These are phyloP conservation scores for Isaurus tuberculatus DNA, from an alignment of 92 coral and sea anemone genomes.

Conservation along the genomic window DNA sequence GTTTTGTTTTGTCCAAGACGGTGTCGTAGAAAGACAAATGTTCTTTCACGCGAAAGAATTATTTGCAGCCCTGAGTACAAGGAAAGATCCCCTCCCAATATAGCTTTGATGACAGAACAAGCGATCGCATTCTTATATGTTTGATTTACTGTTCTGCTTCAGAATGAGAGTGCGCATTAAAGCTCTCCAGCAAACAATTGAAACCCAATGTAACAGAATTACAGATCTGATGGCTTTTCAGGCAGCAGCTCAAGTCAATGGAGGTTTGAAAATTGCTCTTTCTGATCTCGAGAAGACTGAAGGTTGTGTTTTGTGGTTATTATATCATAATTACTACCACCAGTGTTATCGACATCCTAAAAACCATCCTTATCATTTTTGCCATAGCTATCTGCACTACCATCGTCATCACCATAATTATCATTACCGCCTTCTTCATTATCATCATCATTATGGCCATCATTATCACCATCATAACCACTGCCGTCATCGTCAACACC, in stretches of 20 bases:
- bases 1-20: too few species aligned
- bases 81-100: too few species aligned
- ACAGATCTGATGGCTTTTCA: conserved; percentile 88
- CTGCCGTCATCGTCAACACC: too few species aligned
- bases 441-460: too few species aligned
- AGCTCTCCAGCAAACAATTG: conserved; percentile 91
- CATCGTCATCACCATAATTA: neutral
- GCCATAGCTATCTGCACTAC: neutral
- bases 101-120: too few species aligned
- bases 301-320: neutral
- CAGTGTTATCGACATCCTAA: neutral
- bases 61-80: too few species aligned
- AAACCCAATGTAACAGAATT: conserved; percentile 85
- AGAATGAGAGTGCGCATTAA: conserved; percentile 93
- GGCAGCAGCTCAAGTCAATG: conserved; percentile 76
- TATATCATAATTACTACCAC: neutral
- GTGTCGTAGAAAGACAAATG: too few species aligned
- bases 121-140: neutral
- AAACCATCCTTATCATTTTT: neutral
- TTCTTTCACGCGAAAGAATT: too few species aligned
- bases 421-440: too few species aligned
- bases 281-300: neutral
- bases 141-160: neutral
- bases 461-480: too few species aligned
- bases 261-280: conserved; percentile 57